These are phyloP conservation scores for Fissipunctia ypsillon DNA, from an alignment of 2,888 invertebrate genomes.

Conservation along the genomic window DNA sequence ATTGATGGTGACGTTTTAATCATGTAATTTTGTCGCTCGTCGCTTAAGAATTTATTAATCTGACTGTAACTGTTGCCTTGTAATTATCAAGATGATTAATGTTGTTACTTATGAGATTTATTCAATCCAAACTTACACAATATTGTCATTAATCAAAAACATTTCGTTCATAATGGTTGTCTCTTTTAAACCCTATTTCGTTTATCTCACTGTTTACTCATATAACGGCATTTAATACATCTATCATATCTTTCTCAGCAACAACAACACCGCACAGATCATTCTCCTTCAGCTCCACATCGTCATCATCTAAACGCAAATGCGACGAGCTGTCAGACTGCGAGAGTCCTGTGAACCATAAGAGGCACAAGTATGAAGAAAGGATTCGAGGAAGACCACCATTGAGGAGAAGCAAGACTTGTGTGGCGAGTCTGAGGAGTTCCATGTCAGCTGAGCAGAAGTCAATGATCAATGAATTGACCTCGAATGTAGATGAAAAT, in stretches of 20 bases:
- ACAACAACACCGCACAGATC: slow-evolving; percentile 77
- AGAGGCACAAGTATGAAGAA: slow-evolving; percentile 84
- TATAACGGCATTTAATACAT: not conserved
- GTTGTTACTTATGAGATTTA: slow-evolving; percentile 1
- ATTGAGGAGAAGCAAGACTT: slow-evolving; percentile 75
- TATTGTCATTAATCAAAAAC: not conserved
- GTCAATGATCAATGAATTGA: slow-evolving; percentile 71
- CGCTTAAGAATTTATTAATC: slow-evolving; percentile 34
- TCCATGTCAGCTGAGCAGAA: slow-evolving; percentile 80
- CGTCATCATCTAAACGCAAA: slow-evolving; percentile 84
- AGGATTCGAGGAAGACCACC: slow-evolving; percentile 86
- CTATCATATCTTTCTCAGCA: slow-evolving; percentile 64
- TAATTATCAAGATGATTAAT: slow-evolving; percentile 27
- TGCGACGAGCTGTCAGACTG: slow-evolving; percentile 80
- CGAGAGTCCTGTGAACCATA: slow-evolving; percentile 85
- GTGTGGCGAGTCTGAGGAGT: slow-evolving; percentile 76
- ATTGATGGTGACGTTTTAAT: slow-evolving; percentile 55
- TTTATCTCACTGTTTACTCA: not conserved
- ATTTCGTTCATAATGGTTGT: not conserved
- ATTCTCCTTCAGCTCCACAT: slow-evolving; percentile 75
- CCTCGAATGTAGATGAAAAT: slow-evolving; percentile 71
- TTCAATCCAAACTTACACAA: not conserved
- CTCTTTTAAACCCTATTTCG: not conserved
- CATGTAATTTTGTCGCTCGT: slow-evolving; percentile 34
- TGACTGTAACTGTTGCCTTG: slow-evolving; percentile 18